Conservation (phyloP, 2,113 vertebrate genomes). For the Macaca mulatta region DNA sequence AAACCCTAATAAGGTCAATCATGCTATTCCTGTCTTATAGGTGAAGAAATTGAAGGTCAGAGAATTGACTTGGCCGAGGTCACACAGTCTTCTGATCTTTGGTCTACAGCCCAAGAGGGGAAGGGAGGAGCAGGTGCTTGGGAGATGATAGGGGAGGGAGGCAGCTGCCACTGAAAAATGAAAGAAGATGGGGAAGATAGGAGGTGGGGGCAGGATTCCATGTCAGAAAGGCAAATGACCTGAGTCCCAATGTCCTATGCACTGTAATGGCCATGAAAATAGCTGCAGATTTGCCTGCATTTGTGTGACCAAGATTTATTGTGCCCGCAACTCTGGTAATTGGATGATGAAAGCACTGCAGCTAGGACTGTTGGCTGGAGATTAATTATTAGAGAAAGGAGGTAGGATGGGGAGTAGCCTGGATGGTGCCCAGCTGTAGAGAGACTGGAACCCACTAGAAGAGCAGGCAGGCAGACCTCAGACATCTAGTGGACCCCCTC, state of each 20-base stretch:
- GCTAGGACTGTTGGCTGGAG: constrained; percentile 55
- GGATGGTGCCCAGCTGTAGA: background rate
- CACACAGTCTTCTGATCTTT: constrained; percentile 23
- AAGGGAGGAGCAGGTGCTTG: background rate
- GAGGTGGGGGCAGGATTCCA: background rate
- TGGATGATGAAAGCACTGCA: constrained; percentile 69
- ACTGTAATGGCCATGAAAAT: constrained; percentile 70
- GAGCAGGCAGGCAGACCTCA: background rate
- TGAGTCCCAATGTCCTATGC: constrained; percentile 60
- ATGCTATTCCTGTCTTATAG: background rate
- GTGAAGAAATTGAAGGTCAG: background rate
- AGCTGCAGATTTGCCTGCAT: constrained; percentile 69
- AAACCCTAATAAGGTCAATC: background rate
- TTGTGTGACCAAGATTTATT: constrained; percentile 76
- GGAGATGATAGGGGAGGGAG: too few species aligned
- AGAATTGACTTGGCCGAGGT: constrained; percentile 52
- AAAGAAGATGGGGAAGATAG: background rate
- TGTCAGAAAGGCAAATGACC: constrained; percentile 55
- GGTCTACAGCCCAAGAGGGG: background rate
- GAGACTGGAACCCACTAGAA: background rate
- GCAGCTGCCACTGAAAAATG: background rate
- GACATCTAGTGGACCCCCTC: background rate
- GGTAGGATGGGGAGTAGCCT: background rate
- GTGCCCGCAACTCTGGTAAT: constrained; percentile 68
- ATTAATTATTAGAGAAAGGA: constrained; percentile 61